Base-by-base conservation (phyloP, 2,888 invertebrate genomes). In the Choreutis nemorana region DNA sequence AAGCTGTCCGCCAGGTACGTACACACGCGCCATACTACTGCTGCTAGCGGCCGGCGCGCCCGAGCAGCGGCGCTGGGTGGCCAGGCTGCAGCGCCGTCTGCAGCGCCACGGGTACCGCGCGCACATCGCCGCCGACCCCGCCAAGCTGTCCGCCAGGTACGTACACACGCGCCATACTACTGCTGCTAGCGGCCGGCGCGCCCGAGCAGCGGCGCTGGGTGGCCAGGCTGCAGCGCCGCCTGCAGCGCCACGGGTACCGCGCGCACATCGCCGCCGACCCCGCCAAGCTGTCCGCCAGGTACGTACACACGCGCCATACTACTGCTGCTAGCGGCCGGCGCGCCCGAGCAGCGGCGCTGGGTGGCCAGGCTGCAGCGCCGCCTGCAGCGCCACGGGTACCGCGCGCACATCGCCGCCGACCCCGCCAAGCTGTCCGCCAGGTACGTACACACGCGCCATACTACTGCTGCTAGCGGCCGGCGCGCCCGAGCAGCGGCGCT, bases 121-220 rank as follows among this genome's bases (percentile, higher is more conserved):
- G 90, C 54, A 55, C 48, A 52, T 61, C 55, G 59, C 52, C 53
- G 65, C 67, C 59, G 65, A 68, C 51, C 60, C 62, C 59, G 55
- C 55, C 81, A 97, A 97, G 82, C 85, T 97, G 42, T 94, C 95
- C 71, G 94, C 92, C 44, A 50, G 51, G 97, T 97, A 82, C 93
- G 94, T 39, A 96, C 97, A 55, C 92, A 96, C 58, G 97, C 98
- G 77, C n/a, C n/a, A n/a, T n/a, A n/a, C 83, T 98, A 71, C 82
- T 98, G 46, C 81, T 97, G 50, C 83, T 97, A 58, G 96, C 97
- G 35, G 82, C 87, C 30, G 87, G 87, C 40, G 83, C 86, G 36
- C 93, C 93, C 42, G 94, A 94, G 41, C 97, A 97, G 79, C 90
- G 92, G 50, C 85, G 86, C 55, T 98, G 97, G 97, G 95, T 97